These are phyloP conservation scores for Pholis gunnellus DNA, from an alignment of 2,113 vertebrate species.

Conservation along the genomic window DNA sequence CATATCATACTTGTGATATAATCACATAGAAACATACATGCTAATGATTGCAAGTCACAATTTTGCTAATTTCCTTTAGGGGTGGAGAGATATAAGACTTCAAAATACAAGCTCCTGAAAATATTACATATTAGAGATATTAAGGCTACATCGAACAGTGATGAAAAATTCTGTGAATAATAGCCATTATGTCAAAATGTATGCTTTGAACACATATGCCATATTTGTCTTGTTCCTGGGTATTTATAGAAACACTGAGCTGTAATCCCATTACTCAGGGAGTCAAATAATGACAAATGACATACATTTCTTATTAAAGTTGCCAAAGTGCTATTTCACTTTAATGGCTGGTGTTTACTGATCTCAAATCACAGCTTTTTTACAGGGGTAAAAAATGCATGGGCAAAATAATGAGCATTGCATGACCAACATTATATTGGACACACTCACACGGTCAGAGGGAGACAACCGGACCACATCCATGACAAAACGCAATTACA, in stretches of 20 bases:
- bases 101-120: not conserved
- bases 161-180: slow-evolving; percentile 3
- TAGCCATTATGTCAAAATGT: slow-evolving; percentile 1
- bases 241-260: slow-evolving; percentile 23
- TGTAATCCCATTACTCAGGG: slow-evolving; percentile 18
- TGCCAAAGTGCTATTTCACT: slow-evolving; percentile 23
- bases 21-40: not conserved
- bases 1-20: not conserved
- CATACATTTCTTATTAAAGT: slow-evolving; percentile 12
- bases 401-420: not conserved
- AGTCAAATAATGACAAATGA: slow-evolving; percentile 36
- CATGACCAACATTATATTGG: not conserved
- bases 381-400: not conserved
- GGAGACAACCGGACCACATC: slow-evolving; percentile 33
- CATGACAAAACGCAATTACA: slow-evolving; percentile 75
- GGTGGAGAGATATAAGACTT: not conserved
- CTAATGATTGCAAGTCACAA: not conserved
- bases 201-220: slow-evolving; percentile 7
- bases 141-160: slow-evolving; percentile 1
- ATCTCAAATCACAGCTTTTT: slow-evolving; percentile 2
- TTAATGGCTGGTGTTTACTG: slow-evolving; percentile 11
- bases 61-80: not conserved
- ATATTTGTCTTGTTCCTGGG: slow-evolving; percentile 28
- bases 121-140: not conserved
- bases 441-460: slow-evolving; percentile 8